Evolutionary conservation across 2,888 invertebrate species (phyloP).

Genomic region (Drosophila austrosaltans): DNA sequence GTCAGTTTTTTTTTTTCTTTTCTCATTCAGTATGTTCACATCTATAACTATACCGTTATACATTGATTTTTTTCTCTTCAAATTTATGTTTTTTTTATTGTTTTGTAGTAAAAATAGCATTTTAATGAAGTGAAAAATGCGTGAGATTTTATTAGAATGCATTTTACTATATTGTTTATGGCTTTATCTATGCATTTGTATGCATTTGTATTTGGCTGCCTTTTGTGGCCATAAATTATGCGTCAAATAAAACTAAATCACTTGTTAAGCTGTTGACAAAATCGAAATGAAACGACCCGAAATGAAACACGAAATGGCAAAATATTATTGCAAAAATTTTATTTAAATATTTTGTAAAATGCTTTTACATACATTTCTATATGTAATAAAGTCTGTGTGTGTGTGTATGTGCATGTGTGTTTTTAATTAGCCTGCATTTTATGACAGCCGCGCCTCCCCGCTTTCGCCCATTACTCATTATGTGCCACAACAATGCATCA

Average conservation of each 20-base stretch:
- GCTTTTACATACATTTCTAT: conserved; percentile 15
- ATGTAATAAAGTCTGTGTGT: not conserved
- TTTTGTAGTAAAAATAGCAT: conserved; percentile 42
- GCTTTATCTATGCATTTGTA: conserved; percentile 19
- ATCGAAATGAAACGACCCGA: conserved; percentile 17
- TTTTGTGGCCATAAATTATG: conserved; percentile 65
- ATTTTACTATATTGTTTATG: conserved; percentile 56
- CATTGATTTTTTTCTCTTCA: conserved; percentile 3
- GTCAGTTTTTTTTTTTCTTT: not conserved
- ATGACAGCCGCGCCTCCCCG: conserved; percentile 43
- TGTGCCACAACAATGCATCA: conserved; percentile 68
- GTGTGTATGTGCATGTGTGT: conserved; percentile 9
- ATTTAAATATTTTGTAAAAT: conserved; percentile 69
- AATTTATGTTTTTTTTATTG: conserved; percentile 14
- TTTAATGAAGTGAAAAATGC: conserved; percentile 69
- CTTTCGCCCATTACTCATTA: conserved; percentile 38
- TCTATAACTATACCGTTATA: not conserved
- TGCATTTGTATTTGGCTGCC: conserved; percentile 30
- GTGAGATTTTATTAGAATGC: conserved; percentile 67
- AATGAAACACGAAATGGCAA: conserved; percentile 27
- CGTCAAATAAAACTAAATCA: conserved; percentile 47
- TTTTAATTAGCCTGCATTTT: conserved; percentile 79
- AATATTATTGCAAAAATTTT: conserved; percentile 43
- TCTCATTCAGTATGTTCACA: not conserved
- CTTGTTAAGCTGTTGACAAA: conserved; percentile 44